Evolutionary conservation across 2,888 invertebrate species (phyloP), one percentile per base, ranked within the genome.

Genomic region (Tetragonisca angustula): DNA sequence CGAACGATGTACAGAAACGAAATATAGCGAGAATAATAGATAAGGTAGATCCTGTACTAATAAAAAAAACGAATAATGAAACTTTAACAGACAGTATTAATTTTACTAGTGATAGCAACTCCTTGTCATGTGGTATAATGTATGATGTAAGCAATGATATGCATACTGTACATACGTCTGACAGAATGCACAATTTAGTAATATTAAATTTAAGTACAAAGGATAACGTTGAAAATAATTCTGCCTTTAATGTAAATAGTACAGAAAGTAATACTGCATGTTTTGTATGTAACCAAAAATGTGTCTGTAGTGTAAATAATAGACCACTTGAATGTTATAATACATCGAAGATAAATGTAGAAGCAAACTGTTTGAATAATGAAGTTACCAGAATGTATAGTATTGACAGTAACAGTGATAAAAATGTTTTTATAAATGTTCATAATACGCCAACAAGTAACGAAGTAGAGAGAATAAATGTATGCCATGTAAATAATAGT

Each of bases 41-140:
- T 32, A 82, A 71, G 61, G 76, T 79, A 85, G 77, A 85, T 83
- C 81, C 86, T 73, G 71, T 81, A 76, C 75, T 59, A 74, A 87
- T 83, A 76, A 87, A 89, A 67, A 61, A 74, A 87, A 88, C 82
- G 87, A 92, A 92, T 92, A 92, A 92, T 92, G 91, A 89, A 90
- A 88, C 83, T 88, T 90, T 89, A 91, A 91, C 91, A 83, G 91
- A 92, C 92, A 93, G 92, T 93, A 93, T 93, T 93, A 93, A 93
- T 90, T 89, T 88, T 85, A 89, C 90, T 92, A 92, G 91, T 91
- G 92, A 87, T 92, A 92, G 87, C 87, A 89, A 89, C 77, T 88
- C 89, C 86, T 88, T 91, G 89, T 88, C 90, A 83, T 90, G 86
- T 90, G 89, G 88, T 89, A 87, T 90, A 87, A 89, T 80, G 84